Conservation (phyloP, 2,888 invertebrate genomes). For the Tetranychus truncatus region DNA sequence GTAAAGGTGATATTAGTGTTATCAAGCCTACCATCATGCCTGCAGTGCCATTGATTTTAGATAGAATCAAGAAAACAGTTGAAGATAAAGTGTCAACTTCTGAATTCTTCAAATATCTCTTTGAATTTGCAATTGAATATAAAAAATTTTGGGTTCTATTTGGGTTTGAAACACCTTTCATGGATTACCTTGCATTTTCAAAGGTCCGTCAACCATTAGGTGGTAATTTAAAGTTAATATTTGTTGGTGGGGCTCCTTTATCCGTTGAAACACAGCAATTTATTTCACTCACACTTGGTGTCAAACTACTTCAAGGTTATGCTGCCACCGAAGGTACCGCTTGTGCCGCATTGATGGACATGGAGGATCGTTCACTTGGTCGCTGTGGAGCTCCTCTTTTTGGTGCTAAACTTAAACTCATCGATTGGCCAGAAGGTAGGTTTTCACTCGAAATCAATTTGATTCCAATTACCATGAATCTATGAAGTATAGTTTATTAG, state of each 20-base stretch:
- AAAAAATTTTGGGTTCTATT: constrained; percentile 16
- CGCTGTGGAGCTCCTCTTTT: constrained; percentile 73
- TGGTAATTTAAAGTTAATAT: constrained; percentile 64
- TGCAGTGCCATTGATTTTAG: constrained; percentile 51
- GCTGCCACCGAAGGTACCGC: constrained; percentile 93
- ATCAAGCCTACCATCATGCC: constrained; percentile 83
- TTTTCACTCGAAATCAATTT: background rate
- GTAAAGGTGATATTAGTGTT: constrained; percentile 76
- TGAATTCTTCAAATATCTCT: constrained; percentile 2
- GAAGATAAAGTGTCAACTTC: background rate
- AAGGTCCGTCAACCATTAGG: constrained; percentile 45
- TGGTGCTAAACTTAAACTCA: constrained; percentile 61
- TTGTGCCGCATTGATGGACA: constrained; percentile 44
- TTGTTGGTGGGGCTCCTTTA: constrained; percentile 84
- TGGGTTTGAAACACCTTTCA: constrained; percentile 20
- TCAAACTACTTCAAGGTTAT: constrained; percentile 53
- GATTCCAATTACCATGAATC: no score
- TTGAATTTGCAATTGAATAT: constrained; percentile 12
- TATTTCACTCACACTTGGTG: constrained; percentile 45
- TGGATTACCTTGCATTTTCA: constrained; percentile 15
- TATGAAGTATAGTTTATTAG: background rate
- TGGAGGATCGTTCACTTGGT: constrained; percentile 51
- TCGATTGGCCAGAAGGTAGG: constrained; percentile 71
- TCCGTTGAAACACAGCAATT: constrained; percentile 85
- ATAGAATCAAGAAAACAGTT: constrained; percentile 19